Base-by-base conservation (phyloP, 2,113 vertebrate species). In the Caretta caretta region DNA sequence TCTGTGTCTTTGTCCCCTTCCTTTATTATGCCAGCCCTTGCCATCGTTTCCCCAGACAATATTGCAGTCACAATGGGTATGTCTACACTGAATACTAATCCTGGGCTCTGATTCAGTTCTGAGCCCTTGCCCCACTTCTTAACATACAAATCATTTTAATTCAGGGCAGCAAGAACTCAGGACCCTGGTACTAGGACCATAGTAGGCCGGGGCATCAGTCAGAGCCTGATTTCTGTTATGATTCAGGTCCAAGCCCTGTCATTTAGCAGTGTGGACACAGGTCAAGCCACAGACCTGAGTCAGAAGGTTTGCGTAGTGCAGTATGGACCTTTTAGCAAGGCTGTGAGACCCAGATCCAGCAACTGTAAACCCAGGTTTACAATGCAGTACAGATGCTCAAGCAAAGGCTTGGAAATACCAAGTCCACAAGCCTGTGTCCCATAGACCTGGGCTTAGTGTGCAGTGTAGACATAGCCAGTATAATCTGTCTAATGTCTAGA, bases 1-100 rank as follows among this genome's bases (percentile, higher is more conserved):
- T 51, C 76, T n/a, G 35, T 25, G 53, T 90, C 38, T 12, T 95
- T 93, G 93, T 90, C 72, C 83, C 80, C 56, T 90, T 42, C 62
- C 51, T 93, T 93, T 86, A 88, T 90, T 95, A 91, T 56, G 19
- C 35, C 69, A 12, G 25, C 4, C 29, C 10, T 92, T 12, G 24
- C 35, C 38, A 35, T 82, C 95, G 82, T 35, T 19, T 96, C 56
- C 49, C 78, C 83, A 69, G 14, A 16, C 27, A 62, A 62, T 31
- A 62, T 35, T 31, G 29, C 59, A 62, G 59, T 31, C 35, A 17
- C 35, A 19, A 35, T 35, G 25, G 56, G 57, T 31, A 62, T 25
- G 27, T 31, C 57, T n/a, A 35, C 62, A n/a, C 62, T 9, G 16
- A 69, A 69, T 17, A 20, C 62, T 9, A 38, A 69, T 4, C 8